Base-by-base conservation (phyloP, 92 coral and sea anemone species). In the Siderastrea siderea region DNA sequence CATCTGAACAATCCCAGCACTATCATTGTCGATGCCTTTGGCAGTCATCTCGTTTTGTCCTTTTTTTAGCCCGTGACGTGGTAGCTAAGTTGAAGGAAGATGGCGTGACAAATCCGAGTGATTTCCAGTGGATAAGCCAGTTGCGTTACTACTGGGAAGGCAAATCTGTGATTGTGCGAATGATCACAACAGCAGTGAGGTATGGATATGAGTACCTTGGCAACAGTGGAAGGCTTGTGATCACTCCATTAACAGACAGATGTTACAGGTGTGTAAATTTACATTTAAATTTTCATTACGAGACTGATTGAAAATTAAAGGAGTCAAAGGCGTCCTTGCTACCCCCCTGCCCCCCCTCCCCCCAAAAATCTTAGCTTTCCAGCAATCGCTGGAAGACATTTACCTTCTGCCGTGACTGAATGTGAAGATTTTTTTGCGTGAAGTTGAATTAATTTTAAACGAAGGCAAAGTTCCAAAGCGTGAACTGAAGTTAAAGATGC, bases 61-160 rank as follows among this genome's bases (percentile, higher is more conserved):
- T 50, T 47, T 68, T 69, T 13, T 9, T 84, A 96, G 99, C 98
- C 49, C 98, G 99, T 91, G 99, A 95, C 60, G 99, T 96, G 26
- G 98, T 95, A 7, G 96, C 96, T 3, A 95, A 96, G 77, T 90
- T 96, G 10, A 90, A 83, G 52, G 93, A 96, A 74, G 94, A 93
- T 74, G 87, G 87, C 80, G 95, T 95, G 76, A 86, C 87, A n/a
- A 92, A 92, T 79, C 93, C 96, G 52, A 95, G 83, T 48, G 99
- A 97, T 82, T 97, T 97, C 82, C 97, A 97, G 78, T 97, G 99
- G 99, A 97, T 97, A 60, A 97, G 96, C 49, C 99, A 97, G 86
- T 80, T 97, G 85, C 92, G 99, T 47, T 97, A 97, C 88, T 97
- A 97, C 93, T 95, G 98, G 99, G 97, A 95, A 90, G 81, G 87